Evolutionary conservation across 2,888 invertebrate genomes (phyloP).

Genomic region (Ypsolopha scabrella): DNA sequence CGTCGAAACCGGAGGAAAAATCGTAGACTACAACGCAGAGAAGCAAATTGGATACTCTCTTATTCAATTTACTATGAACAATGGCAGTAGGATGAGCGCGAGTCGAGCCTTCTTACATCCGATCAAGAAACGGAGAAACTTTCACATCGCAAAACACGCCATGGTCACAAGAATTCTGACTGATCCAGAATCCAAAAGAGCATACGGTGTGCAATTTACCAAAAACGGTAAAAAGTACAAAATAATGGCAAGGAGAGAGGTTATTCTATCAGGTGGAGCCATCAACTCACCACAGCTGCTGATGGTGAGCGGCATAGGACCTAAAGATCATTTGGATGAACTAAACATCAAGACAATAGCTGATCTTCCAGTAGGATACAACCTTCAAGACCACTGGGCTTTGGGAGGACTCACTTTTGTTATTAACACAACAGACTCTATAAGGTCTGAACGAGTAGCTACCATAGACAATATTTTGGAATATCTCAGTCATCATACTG

Average conservation of each 20-base stretch:
- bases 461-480: slow-evolving; percentile 59
- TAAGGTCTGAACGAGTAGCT: slow-evolving; percentile 68
- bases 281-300: slow-evolving; percentile 85
- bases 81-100: slow-evolving; percentile 80
- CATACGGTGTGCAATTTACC: slow-evolving; percentile 70
- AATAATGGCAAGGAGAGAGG: slow-evolving; percentile 71
- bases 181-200: slow-evolving; percentile 55
- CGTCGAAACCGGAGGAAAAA: slow-evolving; percentile 72
- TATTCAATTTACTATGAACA: slow-evolving; percentile 75
- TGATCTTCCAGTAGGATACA: slow-evolving; percentile 77
- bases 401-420: slow-evolving; percentile 78
- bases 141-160: slow-evolving; percentile 72
- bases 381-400: slow-evolving; percentile 84
- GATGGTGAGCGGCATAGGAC: slow-evolving; percentile 85
- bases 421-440: slow-evolving; percentile 74
- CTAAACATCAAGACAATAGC: slow-evolving; percentile 69
- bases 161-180: slow-evolving; percentile 72
- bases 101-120: slow-evolving; percentile 79
- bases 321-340: slow-evolving; percentile 68
- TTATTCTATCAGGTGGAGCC: slow-evolving; percentile 83
- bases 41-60: slow-evolving; percentile 76
- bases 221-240: slow-evolving; percentile 54
- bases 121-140: slow-evolving; percentile 67
- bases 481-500: slow-evolving; percentile 53
- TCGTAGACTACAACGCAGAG: slow-evolving; percentile 74